Base-by-base conservation (phyloP, 30 jellyfish, hydroid and myxozoan genomes). In the Haliclystus octoradiatus region DNA sequence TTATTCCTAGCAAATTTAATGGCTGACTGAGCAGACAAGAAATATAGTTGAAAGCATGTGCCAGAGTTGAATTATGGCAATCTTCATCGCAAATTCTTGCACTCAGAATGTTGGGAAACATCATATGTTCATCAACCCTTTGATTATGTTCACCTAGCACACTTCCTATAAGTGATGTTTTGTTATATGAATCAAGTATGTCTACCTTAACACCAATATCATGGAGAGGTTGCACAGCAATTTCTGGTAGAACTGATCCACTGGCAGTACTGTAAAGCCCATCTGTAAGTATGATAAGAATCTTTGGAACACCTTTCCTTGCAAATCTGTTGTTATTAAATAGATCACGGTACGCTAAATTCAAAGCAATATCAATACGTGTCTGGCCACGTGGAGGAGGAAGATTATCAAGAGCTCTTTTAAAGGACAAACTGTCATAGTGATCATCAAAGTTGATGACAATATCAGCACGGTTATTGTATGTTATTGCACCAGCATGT, bases 351-450 rank as follows among this genome's bases (percentile, higher is more conserved):
- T 73, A 57, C 4, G 88, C 65, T 31, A 51, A 52, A 52, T 72
- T 77, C 62, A 86, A 72, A 31, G 96, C 96, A 3, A 61, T 46
- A 32, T 79, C 93, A 1, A 86, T 71, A 33, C 91, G 86, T 19
- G 93, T 72, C 2, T 69, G 73, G 24, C 96, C 96, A 7, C 33
- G 68, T 2, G 96, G 96, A 49, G 63, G 27, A 23, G 94, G 96
- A 26, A 86, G 66, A 3, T 75, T 26, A 29, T 63, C 64, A 34
- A 86, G 62, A 3, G 86, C 94, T 24, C 57, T 22, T 33, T 66
- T 61, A 46, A 86, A 67, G 22, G 67, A 2, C 22, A 30, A 70
- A 19, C 51, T 27, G 57, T 75, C 77, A 49, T 28, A 49, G 62
- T 80, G 65, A 24, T 74, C 85, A 3, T 68, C 66, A 27, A 86